Evolutionary conservation across 2,888 invertebrate species (phyloP).

Genomic region (Nephrotoma appendiculata): DNA sequence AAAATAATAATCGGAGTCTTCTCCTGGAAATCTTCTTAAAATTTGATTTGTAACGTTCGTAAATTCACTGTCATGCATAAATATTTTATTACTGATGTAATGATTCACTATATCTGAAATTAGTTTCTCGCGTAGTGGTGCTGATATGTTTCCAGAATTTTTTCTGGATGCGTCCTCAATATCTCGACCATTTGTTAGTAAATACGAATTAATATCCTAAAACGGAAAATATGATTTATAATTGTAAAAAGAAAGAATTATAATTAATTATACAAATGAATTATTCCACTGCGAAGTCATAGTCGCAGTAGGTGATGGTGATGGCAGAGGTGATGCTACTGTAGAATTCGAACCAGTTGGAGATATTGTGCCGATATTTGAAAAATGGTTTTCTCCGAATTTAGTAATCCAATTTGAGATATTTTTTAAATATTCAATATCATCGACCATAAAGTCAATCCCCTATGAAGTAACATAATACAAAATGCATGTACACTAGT

Average conservation of each 20-base stretch:
- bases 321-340: neutral
- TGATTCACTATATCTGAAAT: neutral
- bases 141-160: neutral
- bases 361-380: neutral
- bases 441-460: neutral
- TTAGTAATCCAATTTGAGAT: neutral
- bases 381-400: neutral
- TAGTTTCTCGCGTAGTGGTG: neutral
- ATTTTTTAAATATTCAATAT: neutral
- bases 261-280: neutral
- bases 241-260: neutral
- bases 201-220: neutral
- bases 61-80: neutral
- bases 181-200: neutral
- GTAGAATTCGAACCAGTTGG: neutral
- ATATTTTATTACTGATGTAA: neutral
- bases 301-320: too few species aligned
- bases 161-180: neutral
- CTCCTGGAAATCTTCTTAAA: neutral
- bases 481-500: too few species aligned
- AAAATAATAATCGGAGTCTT: neutral
- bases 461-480: neutral
- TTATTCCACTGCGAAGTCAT: neutral
- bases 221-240: neutral
- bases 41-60: neutral